Evolutionary conservation across 2,113 vertebrate species (phyloP), one percentile per base, ranked within the genome.

Genomic region (Anarhynchus alexandrinus): DNA sequence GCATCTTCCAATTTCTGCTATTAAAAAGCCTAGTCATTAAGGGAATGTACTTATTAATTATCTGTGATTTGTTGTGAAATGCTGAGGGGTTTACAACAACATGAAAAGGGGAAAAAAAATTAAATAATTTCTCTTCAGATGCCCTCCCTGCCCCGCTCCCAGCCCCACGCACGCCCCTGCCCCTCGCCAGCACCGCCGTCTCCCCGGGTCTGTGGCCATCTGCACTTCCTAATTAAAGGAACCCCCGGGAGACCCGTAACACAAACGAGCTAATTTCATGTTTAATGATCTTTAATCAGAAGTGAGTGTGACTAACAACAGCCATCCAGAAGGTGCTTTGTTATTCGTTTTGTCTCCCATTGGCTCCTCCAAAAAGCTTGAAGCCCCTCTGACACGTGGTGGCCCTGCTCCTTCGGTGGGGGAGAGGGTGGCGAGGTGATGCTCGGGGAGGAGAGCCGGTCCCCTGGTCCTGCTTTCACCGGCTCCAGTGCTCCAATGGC

Each of bases 261-360:
- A 97, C 97, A 97, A 98, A 98, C 12, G 95, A 97, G 98, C 97
- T 98, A 97, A 98, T 98, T 98, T 98, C 97, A 97, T 98, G 97
- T 98, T 97, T 98, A 98, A 98, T 97, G 98, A 98, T 98, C 98
- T 98, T 98, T 98, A 98, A 98, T 98, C 97, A 98, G 98, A 97
- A 97, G 96, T 25, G 94, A 98, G 98, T 76, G 73, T 58, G 89
- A 97, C 97, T 97, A 97, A 92, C 96, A 97, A 93, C 96, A 96
- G 96, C 95, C 38, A 66, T 88, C 96, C 98, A 98, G 97, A 97
- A 98, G 97, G 98, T 97, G 94, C 94, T 95, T 96, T 94, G 95
- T 96, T 97, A 78, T 55, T 93, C 74, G 25, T 94, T 93, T 95
- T 71, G 62, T 88, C 92, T 96, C 71, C 86, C 81, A 47, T 17